Base-by-base conservation (phyloP, 2,113 vertebrate genomes). In the Tychaedon coryphoeus region DNA sequence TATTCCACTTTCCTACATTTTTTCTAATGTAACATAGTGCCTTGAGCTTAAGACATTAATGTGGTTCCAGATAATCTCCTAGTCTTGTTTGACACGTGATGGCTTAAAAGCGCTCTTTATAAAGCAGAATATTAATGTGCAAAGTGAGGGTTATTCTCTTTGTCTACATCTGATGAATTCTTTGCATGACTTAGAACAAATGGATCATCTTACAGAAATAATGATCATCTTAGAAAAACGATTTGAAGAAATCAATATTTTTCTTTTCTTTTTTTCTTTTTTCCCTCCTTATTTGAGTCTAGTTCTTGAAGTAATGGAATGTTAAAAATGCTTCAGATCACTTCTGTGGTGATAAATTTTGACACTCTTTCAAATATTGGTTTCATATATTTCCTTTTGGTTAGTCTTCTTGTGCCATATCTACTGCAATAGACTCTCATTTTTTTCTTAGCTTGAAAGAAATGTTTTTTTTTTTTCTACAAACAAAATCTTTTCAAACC, bases 401-500 rank as follows among this genome's bases (percentile, higher is more conserved):
- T 87, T 81, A 88, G 65, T 69, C 58, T 61, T 67, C n/a, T 20
- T 82, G 20, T 86, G 78, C 81, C 57, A 19, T 20, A 38, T 36
- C 29, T 66, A 48, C 60, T 94, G 93, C 77, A 92, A 51, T 58
- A 78, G 50, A 51, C n/a, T 94, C 18, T 69, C 38, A 24, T 90
- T 92, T 81, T 74, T 96, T 96, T 87, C 43, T 66, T 92, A 79
- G 47, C 43, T 33, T 93, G 65, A 94, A 97, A 88, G 43, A 86
- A 95, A n/a, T 66, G 6, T 42, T 67, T 22, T 43, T 53, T 72
- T 61, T 64, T 64, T 36, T 33, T 3, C 64, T 23, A 36, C 89
- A 92, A 95, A 97, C 79, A 93, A 95, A 93, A 96, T 92, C n/a
- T 95, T 94, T 74, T 60, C 50, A 86, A 93, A 93, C 45, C 53